These are phyloP conservation scores for Brienomyrus brachyistius DNA, from an alignment of 2,113 vertebrate species.

Conservation along the genomic window DNA sequence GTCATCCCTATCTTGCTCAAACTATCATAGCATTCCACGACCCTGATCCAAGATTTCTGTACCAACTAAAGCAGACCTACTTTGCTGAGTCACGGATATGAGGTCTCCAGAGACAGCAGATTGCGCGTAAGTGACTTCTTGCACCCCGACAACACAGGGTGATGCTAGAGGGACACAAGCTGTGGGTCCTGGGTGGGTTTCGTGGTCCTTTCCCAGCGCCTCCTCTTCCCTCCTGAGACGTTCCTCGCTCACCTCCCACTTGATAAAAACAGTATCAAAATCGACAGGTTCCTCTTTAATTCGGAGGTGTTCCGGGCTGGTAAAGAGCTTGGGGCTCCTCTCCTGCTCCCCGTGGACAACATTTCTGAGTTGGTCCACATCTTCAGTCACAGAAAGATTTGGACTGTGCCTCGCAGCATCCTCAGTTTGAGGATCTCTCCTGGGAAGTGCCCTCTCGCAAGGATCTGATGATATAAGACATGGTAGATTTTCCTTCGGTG, in stretches of 20 bases:
- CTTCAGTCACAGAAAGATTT: not conserved
- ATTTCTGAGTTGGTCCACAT: not conserved
- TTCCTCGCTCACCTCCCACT: slow-evolving; percentile 33
- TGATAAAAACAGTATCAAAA: slow-evolving; percentile 26
- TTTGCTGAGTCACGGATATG: not conserved
- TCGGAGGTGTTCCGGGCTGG: not conserved
- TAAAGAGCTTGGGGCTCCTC: not conserved
- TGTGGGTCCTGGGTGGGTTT: not conserved
- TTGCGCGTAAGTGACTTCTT: not conserved
- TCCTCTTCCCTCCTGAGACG: not conserved
- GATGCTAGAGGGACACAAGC: not conserved
- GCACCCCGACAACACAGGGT: not conserved
- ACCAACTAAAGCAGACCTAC: not conserved
- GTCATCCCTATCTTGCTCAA: too few species aligned
- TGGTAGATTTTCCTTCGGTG: not conserved
- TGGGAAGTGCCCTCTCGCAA: not conserved
- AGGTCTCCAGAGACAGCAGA: not conserved
- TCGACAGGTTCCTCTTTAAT: slow-evolving; percentile 34
- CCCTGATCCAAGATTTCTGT: not conserved
- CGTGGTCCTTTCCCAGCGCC: not conserved
- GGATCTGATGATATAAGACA: slow-evolving; percentile 11
- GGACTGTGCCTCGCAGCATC: not conserved
- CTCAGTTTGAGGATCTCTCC: not conserved
- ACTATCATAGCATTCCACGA: not conserved
- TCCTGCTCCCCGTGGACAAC: not conserved